phyloP scores from a whole-genome alignment of 1,140 invertebrate genomes.

The Cotesia vestalis region DNA sequence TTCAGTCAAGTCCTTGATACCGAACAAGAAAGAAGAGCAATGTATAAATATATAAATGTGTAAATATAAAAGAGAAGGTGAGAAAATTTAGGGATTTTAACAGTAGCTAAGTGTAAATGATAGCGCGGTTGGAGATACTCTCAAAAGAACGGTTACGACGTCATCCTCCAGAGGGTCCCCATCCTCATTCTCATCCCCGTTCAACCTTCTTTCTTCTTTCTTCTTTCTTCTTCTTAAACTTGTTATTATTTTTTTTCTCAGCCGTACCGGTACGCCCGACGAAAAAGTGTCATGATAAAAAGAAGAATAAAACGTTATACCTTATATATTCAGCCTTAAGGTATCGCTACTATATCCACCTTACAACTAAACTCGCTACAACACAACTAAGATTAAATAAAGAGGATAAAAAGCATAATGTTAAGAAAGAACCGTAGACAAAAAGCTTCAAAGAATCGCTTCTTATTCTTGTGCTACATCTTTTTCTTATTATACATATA shows the following conservation, averaged over 20 bases:
- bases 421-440: too few relatives aligned
- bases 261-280: not conserved
- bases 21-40: slow-evolving; percentile 6
- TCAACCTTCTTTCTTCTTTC: too few relatives aligned
- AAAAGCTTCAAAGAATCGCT: too few relatives aligned
- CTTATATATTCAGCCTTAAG: not conserved
- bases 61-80: slow-evolving; percentile 7
- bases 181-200: too few relatives aligned
- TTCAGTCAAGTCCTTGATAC: not conserved
- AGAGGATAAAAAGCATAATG: slow-evolving; percentile 13
- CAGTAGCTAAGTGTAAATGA: slow-evolving; percentile 60
- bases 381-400: slow-evolving; percentile 25
- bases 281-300: slow-evolving; percentile 30
- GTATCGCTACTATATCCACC: not conserved
- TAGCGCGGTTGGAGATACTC: slow-evolving; percentile 56
- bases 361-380: not conserved
- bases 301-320: slow-evolving; percentile 17
- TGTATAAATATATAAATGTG: not conserved
- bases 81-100: slow-evolving; percentile 30
- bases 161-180: slow-evolving; percentile 29
- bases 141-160: slow-evolving; percentile 42
- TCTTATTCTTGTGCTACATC: too few relatives aligned
- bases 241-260: not conserved
- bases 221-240: too few relatives aligned
- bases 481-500: too few relatives aligned